Evolutionary conservation across 2,113 vertebrate species (phyloP), one percentile per base, ranked within the genome.

Genomic region (Salvelinus namaycush): DNA sequence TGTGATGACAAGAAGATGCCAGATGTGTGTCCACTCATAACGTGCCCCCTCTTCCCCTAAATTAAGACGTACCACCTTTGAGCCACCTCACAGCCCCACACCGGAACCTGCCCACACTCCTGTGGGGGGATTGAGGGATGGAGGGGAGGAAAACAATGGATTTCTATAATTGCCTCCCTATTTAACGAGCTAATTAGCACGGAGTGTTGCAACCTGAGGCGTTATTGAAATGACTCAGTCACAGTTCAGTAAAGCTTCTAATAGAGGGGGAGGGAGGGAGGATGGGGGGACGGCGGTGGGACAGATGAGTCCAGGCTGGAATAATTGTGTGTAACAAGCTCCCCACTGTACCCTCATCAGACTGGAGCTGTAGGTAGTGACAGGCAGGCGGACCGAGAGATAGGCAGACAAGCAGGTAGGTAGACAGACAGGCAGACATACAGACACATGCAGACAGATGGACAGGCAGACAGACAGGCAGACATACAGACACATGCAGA

Each of bases 131-230:
- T 8, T 34, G 60, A 29, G 64, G 77, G 79, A 68, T 60, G 57
- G 68, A 64, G 76, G 54, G 71, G 7, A 18, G 31, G 7, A 49
- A 44, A 29, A 68, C 57, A 83, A 89, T 88, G 66, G 78, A 84
- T 90, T 89, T 87, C 75, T 78, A 49, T 81, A 75, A 89, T 87
- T 88, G 84, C 79, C 78, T 79, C 81, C 78, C 73, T 89, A 85
- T 92, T 90, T 92, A 90, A 91, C 81, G 81, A 91, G 87, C 90
- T 91, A 92, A 93, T 94, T 94, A 93, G 87, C 86, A 76, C 76
- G 81, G 76, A 85, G 83, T 81, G 78, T 86, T 85, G 87, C 87
- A 89, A 91, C 88, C 90, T 79, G 81, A 85, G 88, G 91, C 78
- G 62, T 82, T 90, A 87, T 88, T 90, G 90, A 92, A 92, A 93